Evolutionary conservation across 2,888 invertebrate genomes (phyloP), one percentile per base, ranked within the genome.

Genomic region (Aplocera efformata): DNA sequence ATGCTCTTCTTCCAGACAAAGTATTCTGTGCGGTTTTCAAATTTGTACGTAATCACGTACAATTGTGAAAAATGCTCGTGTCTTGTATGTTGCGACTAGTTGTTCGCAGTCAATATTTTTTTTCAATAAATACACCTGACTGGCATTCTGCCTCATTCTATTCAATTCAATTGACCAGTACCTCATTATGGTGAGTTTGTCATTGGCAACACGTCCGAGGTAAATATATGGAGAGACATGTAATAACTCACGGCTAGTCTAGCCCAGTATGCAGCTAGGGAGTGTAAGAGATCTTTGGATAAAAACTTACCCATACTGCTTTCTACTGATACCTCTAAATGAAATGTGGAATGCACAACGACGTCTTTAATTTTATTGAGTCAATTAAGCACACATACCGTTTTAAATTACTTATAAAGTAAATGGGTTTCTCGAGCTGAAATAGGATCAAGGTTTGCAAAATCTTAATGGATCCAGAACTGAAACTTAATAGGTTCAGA

Each of bases 221-320:
- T 60, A 58, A 56, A 51, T 55, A 66, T 68, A 73, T 67, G 73
- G 72, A 53, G 58, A 72, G 68, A 75, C 76, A 63, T 62, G 76
- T 73, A 74, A 76, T 76, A 78, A 68, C 67, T 68, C 59, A 67
- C 44, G 65, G 64, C 71, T 65, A 57, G 65, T 63, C 63, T 59
- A 56, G 53, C 51, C 54, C 52, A 48, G 48, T 35, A 45, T 45
- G 50, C 52, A 40, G 50, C 52, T 46, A 61, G n/a, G n/a, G n/a
- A n/a, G n/a, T n/a, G n/a, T 51, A 46, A 48, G 49, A 52, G 53
- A 58, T 67, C 61, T 61, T 53, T 52, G 52, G 61, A 68, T 72
- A 77, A 78, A 80, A 80, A 78, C 60, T 62, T 54, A 67, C 63
- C 56, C 53, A 60, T 50, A 58, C 68, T 51, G 73, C 82, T 84